These are phyloP conservation scores for Agriopis aurantiaria DNA, from an alignment of 2,888 invertebrate species.

Conservation along the genomic window DNA sequence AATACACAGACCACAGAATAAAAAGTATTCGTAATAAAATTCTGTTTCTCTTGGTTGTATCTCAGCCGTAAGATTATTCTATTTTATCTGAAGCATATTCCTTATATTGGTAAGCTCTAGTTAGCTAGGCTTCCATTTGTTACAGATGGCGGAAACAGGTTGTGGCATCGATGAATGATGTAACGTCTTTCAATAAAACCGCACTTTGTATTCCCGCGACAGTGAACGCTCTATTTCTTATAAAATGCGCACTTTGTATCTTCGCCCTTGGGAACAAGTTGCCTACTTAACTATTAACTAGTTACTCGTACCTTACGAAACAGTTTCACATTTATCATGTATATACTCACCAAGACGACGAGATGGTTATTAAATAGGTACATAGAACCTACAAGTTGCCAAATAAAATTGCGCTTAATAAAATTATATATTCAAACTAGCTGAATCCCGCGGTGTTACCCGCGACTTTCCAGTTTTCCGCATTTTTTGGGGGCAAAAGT, in stretches of 20 bases:
- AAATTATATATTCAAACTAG: no score
- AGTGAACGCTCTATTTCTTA: constrained; percentile 11
- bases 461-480: no score
- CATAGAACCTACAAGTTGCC: not conserved
- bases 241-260: constrained; percentile 14
- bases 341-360: not conserved
- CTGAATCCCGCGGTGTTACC: no score
- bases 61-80: not conserved
- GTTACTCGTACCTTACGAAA: not conserved
- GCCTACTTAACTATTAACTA: constrained; percentile 6
- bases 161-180: constrained; percentile 24
- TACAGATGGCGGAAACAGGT: constrained; percentile 23
- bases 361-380: not conserved
- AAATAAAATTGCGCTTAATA: no score
- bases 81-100: not conserved
- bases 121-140: constrained; percentile 22
- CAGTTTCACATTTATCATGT: constrained; percentile 1
- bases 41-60: no score
- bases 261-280: not conserved
- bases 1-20: not conserved
- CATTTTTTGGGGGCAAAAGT: no score
- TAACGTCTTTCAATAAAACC: constrained; percentile 18
- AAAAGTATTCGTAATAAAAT: not conserved
- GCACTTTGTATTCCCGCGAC: not conserved
- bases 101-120: constrained; percentile 5